Percentiles rank a stretch among this genome's conserved stretches.
phyloP scores from a whole-genome alignment of 2,797 vertebrate genomes.

The Acanthurus leucopareius region DNA sequence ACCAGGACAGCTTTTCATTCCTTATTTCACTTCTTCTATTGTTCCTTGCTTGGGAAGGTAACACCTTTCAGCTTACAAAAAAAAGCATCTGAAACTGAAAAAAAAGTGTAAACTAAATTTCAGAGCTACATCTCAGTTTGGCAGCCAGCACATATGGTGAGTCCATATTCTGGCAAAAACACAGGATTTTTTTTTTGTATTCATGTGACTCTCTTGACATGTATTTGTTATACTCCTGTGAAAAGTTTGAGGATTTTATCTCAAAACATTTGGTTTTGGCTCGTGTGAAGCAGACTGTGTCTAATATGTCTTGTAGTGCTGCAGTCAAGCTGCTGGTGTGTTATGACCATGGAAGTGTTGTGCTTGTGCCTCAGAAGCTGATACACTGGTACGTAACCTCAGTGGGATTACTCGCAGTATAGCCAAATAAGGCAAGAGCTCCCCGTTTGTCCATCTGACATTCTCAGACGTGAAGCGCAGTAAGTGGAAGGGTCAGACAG shows the following conservation, averaged over 20 bases:
- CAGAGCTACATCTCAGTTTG: constrained; percentile 28
- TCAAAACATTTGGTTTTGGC: constrained; percentile 56
- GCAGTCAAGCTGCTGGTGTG: constrained; percentile 61
- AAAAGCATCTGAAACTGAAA: constrained; percentile 44
- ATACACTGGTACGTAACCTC: constrained; percentile 75
- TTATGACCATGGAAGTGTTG: constrained; percentile 67
- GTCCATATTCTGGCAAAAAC: constrained; percentile 20
- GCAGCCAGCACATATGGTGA: constrained; percentile 31
- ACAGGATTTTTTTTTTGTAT: constrained; percentile 28
- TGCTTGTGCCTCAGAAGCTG: constrained; percentile 65
- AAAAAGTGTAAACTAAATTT: constrained; percentile 25
- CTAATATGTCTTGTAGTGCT: constrained; percentile 63
- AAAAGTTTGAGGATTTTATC: constrained; percentile 45
- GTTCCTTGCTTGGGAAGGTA: constrained; percentile 6
- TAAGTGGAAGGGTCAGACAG: constrained; percentile 77
- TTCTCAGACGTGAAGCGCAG: constrained; percentile 64
- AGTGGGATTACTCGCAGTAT: constrained; percentile 72
- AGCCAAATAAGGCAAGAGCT: constrained; percentile 81
- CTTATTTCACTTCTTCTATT: constrained; percentile 35
- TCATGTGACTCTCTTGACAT: constrained; percentile 6
- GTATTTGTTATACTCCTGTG: constrained; percentile 35
- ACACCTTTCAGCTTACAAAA: constrained; percentile 21
- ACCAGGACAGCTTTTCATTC: constrained; percentile 27
- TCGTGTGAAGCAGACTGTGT: constrained; percentile 60
- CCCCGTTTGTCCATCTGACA: constrained; percentile 65